Evolutionary conservation across 2,797 vertebrate species (phyloP), one percentile per base, ranked within the genome.

Genomic region (Vireo griseus): DNA sequence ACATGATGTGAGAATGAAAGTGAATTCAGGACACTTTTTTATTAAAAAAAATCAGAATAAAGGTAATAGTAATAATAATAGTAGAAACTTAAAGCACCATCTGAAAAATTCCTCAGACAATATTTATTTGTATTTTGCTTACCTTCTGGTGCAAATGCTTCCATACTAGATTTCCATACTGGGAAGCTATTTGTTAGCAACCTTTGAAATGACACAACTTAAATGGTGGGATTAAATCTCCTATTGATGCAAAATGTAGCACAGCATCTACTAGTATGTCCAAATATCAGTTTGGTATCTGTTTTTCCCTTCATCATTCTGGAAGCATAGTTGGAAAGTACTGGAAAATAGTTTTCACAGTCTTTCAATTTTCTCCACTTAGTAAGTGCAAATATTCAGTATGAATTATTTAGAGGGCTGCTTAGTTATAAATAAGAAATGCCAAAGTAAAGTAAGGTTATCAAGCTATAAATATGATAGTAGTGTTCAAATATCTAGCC

Each of bases 391-490:
- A 92, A 85, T 31, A 94, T 83, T 74, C 19, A 37, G 20, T 44
- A 29, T 79, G 55, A 95, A 96, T 96, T 92, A 96, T 95, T 97
- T 88, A 93, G 44, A 35, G 54, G 57, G 47, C 73, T 88, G 58
- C 16, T 71, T 75, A 71, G 44, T 81, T 79, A 94, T 87, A 94
- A 83, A 95, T 95, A 84, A 94, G 40, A 95, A 95, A 94, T 85
- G 58, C 3, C 63, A 69, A 80, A 95, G 48, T 16, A 74, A 92
- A 88, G 35, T 66, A 87, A 82, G 40, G 37, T 81, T 93, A 95
- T 83, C 58, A 72, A 71, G 52, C 84, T 63, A 77, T 93, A 92
- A 92, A 90, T 91, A 90, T 63, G 61, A 85, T 37, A 95, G 77
- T 35, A 93, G 77, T 19, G 6, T 48, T 90, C 51, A 88, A 90